Percentiles rank a stretch among this genome's conserved stretches.
Evolutionary conservation across 2,113 vertebrate species (phyloP).

Genomic region (Australoheros scitulus): DNA sequence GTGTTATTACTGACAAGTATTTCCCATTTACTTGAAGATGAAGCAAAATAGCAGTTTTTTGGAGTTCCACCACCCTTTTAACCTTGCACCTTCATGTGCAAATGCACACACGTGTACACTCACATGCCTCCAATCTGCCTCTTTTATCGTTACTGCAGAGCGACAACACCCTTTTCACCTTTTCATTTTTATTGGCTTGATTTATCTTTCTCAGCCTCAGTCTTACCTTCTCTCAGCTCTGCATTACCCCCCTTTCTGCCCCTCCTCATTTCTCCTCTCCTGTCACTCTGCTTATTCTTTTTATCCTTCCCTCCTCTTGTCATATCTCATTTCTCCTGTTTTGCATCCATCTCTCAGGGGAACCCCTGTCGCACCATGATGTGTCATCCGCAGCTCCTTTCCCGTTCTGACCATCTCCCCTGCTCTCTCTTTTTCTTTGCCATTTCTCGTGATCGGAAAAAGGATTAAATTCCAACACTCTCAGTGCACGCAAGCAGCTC

Average conservation of each 20-base stretch:
- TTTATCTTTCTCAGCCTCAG: slow-evolving; percentile 33
- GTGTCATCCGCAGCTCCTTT: slow-evolving; percentile 24
- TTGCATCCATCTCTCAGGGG: slow-evolving; percentile 28
- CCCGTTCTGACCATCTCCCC: background rate
- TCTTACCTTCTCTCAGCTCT: slow-evolving; percentile 17
- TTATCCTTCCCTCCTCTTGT: slow-evolving; percentile 10
- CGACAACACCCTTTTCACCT: slow-evolving; percentile 34
- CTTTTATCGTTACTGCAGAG: slow-evolving; percentile 19
- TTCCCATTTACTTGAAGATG: slow-evolving; percentile 66
- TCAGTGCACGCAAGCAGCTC: slow-evolving; percentile 6
- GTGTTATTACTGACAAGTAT: slow-evolving; percentile 66
- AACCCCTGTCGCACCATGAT: slow-evolving; percentile 32
- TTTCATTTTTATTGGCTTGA: slow-evolving; percentile 51
- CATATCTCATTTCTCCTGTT: slow-evolving; percentile 32
- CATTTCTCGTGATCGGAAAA: slow-evolving; percentile 13
- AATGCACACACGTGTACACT: background rate
- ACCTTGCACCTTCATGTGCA: slow-evolving; percentile 55
- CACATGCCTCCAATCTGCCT: slow-evolving; percentile 17
- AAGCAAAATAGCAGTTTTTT: slow-evolving; percentile 59
- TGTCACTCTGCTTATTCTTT: slow-evolving; percentile 1
- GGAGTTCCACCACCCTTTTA: slow-evolving; percentile 51
- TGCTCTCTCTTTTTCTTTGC: slow-evolving; percentile 10
- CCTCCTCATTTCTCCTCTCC: slow-evolving; percentile 12
- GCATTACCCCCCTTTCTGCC: slow-evolving; percentile 1
- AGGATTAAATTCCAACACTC: slow-evolving; percentile 38